Evolutionary conservation across 2,797 vertebrate genomes (phyloP).

Genomic region (Euphonia xanthogaster): DNA sequence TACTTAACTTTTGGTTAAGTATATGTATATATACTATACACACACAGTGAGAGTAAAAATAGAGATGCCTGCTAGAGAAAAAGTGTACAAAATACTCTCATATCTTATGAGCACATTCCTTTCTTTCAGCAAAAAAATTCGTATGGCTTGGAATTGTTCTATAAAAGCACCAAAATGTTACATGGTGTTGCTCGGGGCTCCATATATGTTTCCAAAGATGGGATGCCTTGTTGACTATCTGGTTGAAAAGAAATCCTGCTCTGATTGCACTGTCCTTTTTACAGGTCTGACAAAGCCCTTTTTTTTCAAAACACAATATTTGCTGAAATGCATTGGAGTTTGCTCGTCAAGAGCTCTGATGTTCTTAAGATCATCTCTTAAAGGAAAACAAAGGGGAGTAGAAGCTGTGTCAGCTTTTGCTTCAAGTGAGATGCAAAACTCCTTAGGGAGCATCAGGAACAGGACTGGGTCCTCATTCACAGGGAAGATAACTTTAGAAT

Average conservation of each 20-base stretch:
- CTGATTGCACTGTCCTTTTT: neutral
- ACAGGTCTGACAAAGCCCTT: neutral
- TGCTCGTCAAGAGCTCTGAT: neutral
- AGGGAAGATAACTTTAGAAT: neutral
- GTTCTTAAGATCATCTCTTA: neutral
- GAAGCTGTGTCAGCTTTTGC: neutral
- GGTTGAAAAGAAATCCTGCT: neutral
- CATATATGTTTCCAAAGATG: neutral
- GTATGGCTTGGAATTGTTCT: neutral
- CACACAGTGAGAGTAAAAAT: rapidly evolving
- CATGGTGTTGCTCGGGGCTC: neutral
- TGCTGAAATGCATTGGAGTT: neutral
- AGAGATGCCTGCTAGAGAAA: neutral
- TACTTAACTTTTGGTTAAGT: neutral
- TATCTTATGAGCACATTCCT: neutral
- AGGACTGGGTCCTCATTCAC: neutral
- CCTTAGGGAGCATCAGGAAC: neutral
- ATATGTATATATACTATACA: neutral
- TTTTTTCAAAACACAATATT: neutral
- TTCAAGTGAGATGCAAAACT: neutral
- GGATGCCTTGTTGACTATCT: neutral
- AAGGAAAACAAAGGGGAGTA: neutral
- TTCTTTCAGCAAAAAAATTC: neutral
- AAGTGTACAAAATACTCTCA: neutral
- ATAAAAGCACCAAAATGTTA: neutral